These are phyloP conservation scores for Aelia acuminata DNA, from an alignment of 2,888 invertebrate genomes.

Conservation along the genomic window DNA sequence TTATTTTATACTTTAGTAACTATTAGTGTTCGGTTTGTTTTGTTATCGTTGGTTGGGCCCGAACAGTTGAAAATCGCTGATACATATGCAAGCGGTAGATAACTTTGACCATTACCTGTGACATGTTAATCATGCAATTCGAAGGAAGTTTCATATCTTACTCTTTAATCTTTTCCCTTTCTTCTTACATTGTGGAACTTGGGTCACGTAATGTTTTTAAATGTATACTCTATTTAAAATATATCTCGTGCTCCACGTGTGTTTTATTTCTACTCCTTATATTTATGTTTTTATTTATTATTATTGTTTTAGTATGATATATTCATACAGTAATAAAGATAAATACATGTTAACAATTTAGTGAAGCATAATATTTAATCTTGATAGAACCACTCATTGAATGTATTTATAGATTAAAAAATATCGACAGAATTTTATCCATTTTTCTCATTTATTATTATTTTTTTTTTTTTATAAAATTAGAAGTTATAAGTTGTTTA, in stretches of 20 bases:
- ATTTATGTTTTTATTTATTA: too few relatives aligned
- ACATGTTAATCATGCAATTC: slow-evolving; percentile 6
- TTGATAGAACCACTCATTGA: too few relatives aligned
- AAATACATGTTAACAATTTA: too few relatives aligned
- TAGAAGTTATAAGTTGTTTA: too few relatives aligned
- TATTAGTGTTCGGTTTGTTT: not conserved
- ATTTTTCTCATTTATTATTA: too few relatives aligned
- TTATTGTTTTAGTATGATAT: too few relatives aligned
- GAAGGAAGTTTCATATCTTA: not conserved
- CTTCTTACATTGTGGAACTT: not conserved
- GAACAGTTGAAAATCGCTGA: not conserved
- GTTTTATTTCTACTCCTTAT: too few relatives aligned
- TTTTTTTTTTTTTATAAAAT: too few relatives aligned
- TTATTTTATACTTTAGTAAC: not conserved
- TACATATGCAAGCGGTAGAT: slow-evolving; percentile 2
- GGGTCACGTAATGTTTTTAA: slow-evolving; percentile 4
- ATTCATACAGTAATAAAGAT: too few relatives aligned
- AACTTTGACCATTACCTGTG: not conserved
- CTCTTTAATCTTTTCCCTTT: not conserved
- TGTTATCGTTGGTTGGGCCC: not conserved
- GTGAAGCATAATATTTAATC: too few relatives aligned
- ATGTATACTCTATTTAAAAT: not conserved
- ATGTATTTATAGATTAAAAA: too few relatives aligned
- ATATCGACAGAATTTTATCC: too few relatives aligned
- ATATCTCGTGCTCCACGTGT: not conserved